These are phyloP conservation scores for Halictus ligatus DNA, from an alignment of 2,888 invertebrate genomes.

Conservation along the genomic window DNA sequence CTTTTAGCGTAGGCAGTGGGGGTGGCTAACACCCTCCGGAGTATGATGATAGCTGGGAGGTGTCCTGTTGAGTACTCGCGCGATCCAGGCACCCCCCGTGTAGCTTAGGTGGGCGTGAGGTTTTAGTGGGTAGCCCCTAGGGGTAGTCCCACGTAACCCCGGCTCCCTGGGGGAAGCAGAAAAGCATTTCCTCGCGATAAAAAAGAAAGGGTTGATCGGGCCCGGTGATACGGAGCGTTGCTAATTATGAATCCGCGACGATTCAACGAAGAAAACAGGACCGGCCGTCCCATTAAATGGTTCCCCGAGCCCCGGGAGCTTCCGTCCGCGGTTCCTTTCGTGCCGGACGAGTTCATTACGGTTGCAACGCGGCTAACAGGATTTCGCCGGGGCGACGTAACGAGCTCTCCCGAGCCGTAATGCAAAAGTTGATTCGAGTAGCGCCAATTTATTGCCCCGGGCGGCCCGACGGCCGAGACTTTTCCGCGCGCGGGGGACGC, in stretches of 20 bases:
- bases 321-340: constrained; percentile 41
- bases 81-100: too few species aligned
- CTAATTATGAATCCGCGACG: constrained; percentile 2
- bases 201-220: neutral
- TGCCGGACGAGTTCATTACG: constrained; percentile 70
- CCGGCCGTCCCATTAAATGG: constrained; percentile 17
- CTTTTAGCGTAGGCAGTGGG: too few species aligned
- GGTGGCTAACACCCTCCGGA: too few species aligned
- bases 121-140: too few species aligned
- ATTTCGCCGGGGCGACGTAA: constrained; percentile 67
- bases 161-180: too few species aligned
- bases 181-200: too few species aligned
- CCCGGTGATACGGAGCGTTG: neutral
- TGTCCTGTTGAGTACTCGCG: too few species aligned
- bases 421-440: constrained; percentile 76
- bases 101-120: too few species aligned
- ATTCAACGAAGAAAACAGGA: neutral
- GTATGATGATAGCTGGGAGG: too few species aligned
- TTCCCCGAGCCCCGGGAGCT: neutral
- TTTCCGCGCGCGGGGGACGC: constrained; percentile 26
- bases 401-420: constrained; percentile 70
- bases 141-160: too few species aligned
- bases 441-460: constrained; percentile 70
- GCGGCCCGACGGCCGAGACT: constrained; percentile 52
- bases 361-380: constrained; percentile 67